These are phyloP conservation scores for Homarus gammarus DNA, from an alignment of 2,888 invertebrate genomes.

Conservation along the genomic window DNA sequence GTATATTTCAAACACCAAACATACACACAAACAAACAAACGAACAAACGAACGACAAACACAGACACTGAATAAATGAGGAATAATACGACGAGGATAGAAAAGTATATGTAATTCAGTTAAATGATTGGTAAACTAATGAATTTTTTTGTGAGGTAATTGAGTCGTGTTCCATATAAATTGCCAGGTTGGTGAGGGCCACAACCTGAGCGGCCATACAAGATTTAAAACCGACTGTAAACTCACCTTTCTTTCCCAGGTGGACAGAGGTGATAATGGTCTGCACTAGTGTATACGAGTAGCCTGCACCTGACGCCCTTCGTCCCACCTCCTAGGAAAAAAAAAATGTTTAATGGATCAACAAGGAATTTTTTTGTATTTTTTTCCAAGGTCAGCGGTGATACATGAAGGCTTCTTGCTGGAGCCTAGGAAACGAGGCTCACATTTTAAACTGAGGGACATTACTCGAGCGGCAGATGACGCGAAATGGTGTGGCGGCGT, in stretches of 20 bases:
- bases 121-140: too few relatives aligned
- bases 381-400: conserved; percentile 7
- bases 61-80: too few relatives aligned
- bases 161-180: too few relatives aligned
- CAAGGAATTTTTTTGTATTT: too few relatives aligned
- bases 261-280: background rate
- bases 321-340: background rate
- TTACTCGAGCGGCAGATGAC: conserved; percentile 16
- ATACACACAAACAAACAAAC: too few relatives aligned
- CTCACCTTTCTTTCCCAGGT: background rate
- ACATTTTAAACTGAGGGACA: conserved; percentile 39
- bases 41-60: too few relatives aligned
- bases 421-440: conserved; percentile 22
- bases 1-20: too few relatives aligned
- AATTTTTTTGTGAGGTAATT: too few relatives aligned
- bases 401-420: conserved; percentile 31
- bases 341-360: conserved; percentile 16
- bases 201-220: background rate
- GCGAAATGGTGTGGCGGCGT: conserved; percentile 4
- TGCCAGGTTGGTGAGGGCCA: background rate
- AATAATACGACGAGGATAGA: too few relatives aligned
- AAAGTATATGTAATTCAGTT: too few relatives aligned
- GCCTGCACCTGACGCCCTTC: conserved; percentile 18
- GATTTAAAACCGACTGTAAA: background rate
- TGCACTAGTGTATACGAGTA: background rate